A percentile compares a stretch with the other conserved stretches of the same genome.
phyloP scores from a whole-genome alignment of 2,888 invertebrate genomes.

The Amiota minor region DNA sequence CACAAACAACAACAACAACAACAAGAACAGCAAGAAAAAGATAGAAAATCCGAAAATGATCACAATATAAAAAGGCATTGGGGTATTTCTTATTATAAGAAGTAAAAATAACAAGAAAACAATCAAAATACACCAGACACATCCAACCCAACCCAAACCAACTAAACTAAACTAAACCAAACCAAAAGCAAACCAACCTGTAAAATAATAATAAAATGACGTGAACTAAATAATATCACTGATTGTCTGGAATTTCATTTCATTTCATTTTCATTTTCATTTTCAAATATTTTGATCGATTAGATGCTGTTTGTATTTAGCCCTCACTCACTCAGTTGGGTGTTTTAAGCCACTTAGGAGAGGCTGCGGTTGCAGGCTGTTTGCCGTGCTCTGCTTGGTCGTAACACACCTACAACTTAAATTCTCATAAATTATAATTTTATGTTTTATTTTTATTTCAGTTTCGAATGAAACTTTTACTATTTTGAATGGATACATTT shows the following conservation, averaged over 20 bases:
- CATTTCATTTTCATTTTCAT: slow-evolving; percentile 14
- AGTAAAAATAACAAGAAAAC: too few relatives aligned
- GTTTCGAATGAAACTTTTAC: slow-evolving; percentile 11
- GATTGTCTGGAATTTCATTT: slow-evolving; percentile 38
- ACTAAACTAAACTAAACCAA: too few relatives aligned
- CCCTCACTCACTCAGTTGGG: slow-evolving; percentile 5
- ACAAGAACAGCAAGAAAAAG: slow-evolving; percentile 7
- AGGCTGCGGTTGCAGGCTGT: slow-evolving; percentile 23
- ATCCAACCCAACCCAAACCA: slow-evolving; percentile 37
- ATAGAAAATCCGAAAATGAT: too few relatives aligned
- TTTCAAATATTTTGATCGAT: slow-evolving; percentile 57
- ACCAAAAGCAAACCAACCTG: slow-evolving; percentile 57
- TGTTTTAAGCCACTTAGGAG: slow-evolving; percentile 54
- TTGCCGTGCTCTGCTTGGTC: background rate
- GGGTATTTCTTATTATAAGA: too few relatives aligned
- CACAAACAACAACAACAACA: background rate
- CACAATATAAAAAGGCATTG: too few relatives aligned
- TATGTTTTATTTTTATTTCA: slow-evolving; percentile 46
- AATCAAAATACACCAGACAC: too few relatives aligned
- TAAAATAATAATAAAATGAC: slow-evolving; percentile 42
- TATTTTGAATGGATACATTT: slow-evolving; percentile 26
- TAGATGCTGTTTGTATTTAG: slow-evolving; percentile 42
- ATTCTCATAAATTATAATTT: slow-evolving; percentile 66
- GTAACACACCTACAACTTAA: slow-evolving; percentile 52
- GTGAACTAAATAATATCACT: slow-evolving; percentile 25